Percentiles rank a stretch among this genome's conserved stretches.
These are phyloP conservation scores for Sceloporus undulatus DNA, from an alignment of 2,113 vertebrate species.

Conservation along the genomic window DNA sequence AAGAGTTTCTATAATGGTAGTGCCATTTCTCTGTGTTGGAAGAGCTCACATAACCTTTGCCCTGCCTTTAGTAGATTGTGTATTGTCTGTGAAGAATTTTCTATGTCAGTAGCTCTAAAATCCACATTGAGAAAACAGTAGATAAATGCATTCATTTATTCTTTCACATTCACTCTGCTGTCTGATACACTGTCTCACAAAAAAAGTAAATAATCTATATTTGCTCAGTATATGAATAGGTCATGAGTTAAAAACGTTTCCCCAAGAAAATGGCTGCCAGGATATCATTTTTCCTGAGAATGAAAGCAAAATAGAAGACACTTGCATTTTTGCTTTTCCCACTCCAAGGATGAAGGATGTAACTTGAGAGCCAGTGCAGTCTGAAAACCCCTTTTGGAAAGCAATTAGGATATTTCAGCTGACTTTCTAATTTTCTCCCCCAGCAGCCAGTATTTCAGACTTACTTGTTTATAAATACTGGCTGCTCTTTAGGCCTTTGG, in stretches of 20 bases:
- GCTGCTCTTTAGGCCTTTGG: slow-evolving; percentile 49
- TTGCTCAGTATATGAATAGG: slow-evolving; percentile 55
- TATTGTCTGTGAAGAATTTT: slow-evolving; percentile 57
- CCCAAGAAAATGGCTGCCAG: slow-evolving; percentile 46
- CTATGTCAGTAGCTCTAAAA: slow-evolving; percentile 62
- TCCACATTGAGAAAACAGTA: slow-evolving; percentile 54
- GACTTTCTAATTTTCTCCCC: slow-evolving; percentile 37
- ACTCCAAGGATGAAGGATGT: slow-evolving; percentile 40
- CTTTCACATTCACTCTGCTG: slow-evolving; percentile 57
- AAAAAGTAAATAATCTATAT: slow-evolving; percentile 46
- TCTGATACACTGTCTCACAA: slow-evolving; percentile 51
- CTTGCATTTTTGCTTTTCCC: slow-evolving; percentile 45
- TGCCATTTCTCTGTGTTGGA: not conserved
- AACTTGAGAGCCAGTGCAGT: slow-evolving; percentile 39
- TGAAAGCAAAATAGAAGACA: slow-evolving; percentile 58
- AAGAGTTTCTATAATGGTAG: not conserved
- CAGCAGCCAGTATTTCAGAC: slow-evolving; percentile 28
- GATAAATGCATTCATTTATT: slow-evolving; percentile 66
- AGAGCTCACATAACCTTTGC: slow-evolving; percentile 24
- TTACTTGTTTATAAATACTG: slow-evolving; percentile 53
- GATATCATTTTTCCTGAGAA: slow-evolving; percentile 29
- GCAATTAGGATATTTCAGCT: slow-evolving; percentile 50
- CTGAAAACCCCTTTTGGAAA: slow-evolving; percentile 47
- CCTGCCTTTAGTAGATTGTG: slow-evolving; percentile 49
- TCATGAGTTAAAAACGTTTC: slow-evolving; percentile 46